Evolutionary conservation across 1,140 invertebrate genomes (phyloP), one percentile per base, ranked within the genome.

Genomic region (Lysiphlebus fabarum): DNA sequence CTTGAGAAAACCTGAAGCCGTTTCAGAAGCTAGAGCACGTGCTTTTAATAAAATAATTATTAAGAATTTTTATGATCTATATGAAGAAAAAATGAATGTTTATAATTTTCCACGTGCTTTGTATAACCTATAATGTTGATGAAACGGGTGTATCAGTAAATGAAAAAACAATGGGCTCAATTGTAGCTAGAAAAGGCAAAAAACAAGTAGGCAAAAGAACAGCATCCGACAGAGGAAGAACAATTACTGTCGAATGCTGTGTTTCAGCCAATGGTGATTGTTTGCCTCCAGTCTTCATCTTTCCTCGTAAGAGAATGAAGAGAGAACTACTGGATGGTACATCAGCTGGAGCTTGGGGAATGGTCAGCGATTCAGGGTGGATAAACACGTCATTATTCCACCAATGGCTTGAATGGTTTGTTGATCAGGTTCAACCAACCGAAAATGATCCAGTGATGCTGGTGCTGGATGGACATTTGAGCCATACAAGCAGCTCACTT

Each of bases 271-370:
- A 61, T 58, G 73, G 70, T 14, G 14, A 49, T 14, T 75, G 63
- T 53, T 55, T 76, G 33, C 72, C 70, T 26, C 69, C 70, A 34
- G 62, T 71, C 54, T 60, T 76, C 44, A 65, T 73, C 26, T 75
- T 74, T 62, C 70, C 68, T 12, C 60, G 67, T 7, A 14, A 44
- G 43, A 44, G 17, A 26, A 26, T 26, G 17, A 1, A 26, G 4
- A 26, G 4, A 26, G 17, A 26, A 26, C 4, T 26, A 26, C 17
- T 26, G 1, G 17, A 26, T 1, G 17, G 17, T 26, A 26, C 17
- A 26, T 26, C 17, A 26, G 17, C 17, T 26, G 17, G 17, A 26
- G 0, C 17, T 26, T 26, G 17, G 17, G 17, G 17, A 26, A 26
- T 26, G 17, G 17, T 26, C 17, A 26, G 17, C 17, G 17, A 26